phyloP scores from a whole-genome alignment of 2,797 vertebrate species.

The Neostethus bicornis region DNA sequence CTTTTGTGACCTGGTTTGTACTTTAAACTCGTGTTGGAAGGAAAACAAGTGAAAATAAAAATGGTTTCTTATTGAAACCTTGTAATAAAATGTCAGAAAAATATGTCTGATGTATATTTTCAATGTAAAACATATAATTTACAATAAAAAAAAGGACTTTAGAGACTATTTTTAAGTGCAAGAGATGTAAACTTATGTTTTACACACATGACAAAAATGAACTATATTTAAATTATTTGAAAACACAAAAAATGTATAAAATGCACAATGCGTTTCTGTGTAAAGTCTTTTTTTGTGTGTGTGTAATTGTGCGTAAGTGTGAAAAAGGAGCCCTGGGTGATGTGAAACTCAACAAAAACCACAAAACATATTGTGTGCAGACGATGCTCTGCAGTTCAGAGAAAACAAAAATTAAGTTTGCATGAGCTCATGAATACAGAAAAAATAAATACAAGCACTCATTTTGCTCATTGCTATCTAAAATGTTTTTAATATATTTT shows the following conservation, averaged over 20 bases:
- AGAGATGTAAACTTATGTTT: no score
- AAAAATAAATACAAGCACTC: conserved; percentile 14
- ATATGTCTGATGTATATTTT: no score
- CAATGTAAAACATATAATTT: no score
- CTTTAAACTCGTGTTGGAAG: not conserved
- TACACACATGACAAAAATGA: conserved; percentile 30
- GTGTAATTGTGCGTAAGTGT: conserved; percentile 59
- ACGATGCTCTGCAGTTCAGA: conserved; percentile 57
- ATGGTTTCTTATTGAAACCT: conserved; percentile 19
- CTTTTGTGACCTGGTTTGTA: not conserved
- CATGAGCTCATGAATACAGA: conserved; percentile 21
- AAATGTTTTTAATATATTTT: no score
- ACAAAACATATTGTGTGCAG: conserved; percentile 68
- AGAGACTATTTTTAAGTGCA: no score
- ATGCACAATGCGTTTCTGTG: no score
- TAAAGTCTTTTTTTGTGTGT: conserved; percentile 38
- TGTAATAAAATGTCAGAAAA: conserved; percentile 1
- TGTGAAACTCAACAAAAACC: conserved; percentile 74
- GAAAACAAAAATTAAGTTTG: conserved; percentile 45
- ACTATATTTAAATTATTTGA: conserved; percentile 28
- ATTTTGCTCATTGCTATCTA: not conserved
- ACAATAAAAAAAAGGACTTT: no score
- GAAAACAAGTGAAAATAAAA: not conserved
- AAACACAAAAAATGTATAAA: no score
- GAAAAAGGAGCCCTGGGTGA: conserved; percentile 59